Evolutionary conservation across 1,140 invertebrate species (phyloP), one percentile per base, ranked within the genome.

Genomic region (Tyrophagus putrescentiae): DNA sequence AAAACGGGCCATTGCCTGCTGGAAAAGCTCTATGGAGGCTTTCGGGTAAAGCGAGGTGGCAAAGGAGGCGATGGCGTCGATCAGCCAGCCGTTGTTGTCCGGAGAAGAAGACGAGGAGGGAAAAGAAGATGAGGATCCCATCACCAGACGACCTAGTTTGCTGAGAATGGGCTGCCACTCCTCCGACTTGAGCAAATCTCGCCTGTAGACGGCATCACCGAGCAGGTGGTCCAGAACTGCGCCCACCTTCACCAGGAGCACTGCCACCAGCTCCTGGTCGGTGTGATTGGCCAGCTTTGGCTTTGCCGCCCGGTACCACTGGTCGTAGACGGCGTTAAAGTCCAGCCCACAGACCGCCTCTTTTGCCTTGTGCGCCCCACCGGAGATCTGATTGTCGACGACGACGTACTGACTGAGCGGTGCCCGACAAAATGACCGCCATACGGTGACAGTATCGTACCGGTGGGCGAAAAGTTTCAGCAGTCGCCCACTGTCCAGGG

Each of bases 391-490:
- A 58, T 60, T 60, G 27, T 60, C 58, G 31, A 60, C 52, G 11
- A 60, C 27, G 9, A 60, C 13, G 32, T 60, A 60, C 25, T 60
- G 58, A n/a, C 58, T 39, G 25, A 60, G 9, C 32, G 58, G 58
- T 60, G 58, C 11, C 3, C 34, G 28, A 28, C 58, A 60, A 36
- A 60, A 57, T 60, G 48, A 3, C 21, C 52, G 11, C 58, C 58
- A 60, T 25, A 60, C 18, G n/a, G 44, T 21, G 3, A 34, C 58
- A 13, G 23, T 59, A 25, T 34, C 32, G 18, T 54, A 41, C n/a
- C 25, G 13, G 31, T 57, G 39, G 4, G 25, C 4, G 31, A 57
- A 57, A 16, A 57, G 18, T 21, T 39, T 56, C 9, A n/a, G n/a
- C 16, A 57, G 31, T 36, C 36, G 32, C 28, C 28, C 21, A 3